These are phyloP conservation scores for Villa cingulata DNA, from an alignment of 2,888 invertebrate species.

Conservation along the genomic window DNA sequence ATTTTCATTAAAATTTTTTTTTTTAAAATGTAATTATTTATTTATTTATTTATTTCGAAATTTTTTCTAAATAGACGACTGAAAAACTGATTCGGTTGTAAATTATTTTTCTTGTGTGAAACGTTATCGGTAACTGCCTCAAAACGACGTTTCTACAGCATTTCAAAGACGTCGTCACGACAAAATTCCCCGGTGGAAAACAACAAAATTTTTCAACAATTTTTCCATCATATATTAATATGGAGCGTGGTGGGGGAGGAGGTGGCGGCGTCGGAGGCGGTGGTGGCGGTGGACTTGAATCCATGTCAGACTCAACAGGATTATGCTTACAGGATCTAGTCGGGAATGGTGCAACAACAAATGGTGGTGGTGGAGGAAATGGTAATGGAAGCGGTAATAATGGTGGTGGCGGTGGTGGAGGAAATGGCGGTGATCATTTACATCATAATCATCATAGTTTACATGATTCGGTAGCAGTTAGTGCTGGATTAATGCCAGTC, in stretches of 20 bases:
- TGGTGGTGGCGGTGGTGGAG: constrained; percentile 27
- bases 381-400: constrained; percentile 36
- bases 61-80: no score
- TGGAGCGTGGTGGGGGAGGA: constrained; percentile 23
- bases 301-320: constrained; percentile 44
- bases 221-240: constrained; percentile 33
- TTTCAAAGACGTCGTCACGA: constrained; percentile 36
- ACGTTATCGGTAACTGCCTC: constrained; percentile 26
- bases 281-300: constrained; percentile 36
- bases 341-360: constrained; percentile 39
- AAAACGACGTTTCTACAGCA: constrained; percentile 36
- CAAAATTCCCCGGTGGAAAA: constrained; percentile 34
- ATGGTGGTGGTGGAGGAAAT: constrained; percentile 28
- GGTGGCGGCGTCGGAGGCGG: constrained; percentile 35
- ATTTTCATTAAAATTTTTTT: no score
- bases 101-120: no score
- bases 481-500: constrained; percentile 43
- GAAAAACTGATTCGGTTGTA: no score
- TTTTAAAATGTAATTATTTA: no score
- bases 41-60: no score
- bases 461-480: constrained; percentile 41
- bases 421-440: constrained; percentile 16
- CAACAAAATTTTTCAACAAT: constrained; percentile 35
- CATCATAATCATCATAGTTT: constrained; percentile 37
- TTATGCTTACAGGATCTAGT: constrained; percentile 58